Conservation (phyloP, 2,113 vertebrate species). For the Theristicus caerulescens region DNA sequence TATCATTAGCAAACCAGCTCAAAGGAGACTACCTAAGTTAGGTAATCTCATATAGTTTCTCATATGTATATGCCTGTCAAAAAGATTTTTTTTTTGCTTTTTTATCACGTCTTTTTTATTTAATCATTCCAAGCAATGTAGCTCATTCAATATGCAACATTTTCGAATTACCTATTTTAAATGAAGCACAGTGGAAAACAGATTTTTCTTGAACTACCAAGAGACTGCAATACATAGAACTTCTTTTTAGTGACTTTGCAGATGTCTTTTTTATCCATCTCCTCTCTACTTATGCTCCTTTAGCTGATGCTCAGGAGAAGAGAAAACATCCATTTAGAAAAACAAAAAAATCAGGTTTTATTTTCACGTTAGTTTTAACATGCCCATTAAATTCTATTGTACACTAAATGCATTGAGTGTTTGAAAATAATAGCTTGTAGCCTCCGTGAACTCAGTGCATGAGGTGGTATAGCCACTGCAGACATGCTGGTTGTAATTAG, state of each 20-base stretch:
- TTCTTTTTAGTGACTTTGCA: not conserved
- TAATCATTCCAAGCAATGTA: constrained; percentile 17
- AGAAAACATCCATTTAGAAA: not conserved
- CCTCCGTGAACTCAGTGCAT: constrained; percentile 13
- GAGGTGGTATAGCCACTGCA: not conserved
- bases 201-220: not conserved
- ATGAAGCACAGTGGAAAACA: not conserved
- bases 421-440: constrained; percentile 48
- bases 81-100: not conserved
- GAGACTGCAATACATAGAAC: not conserved
- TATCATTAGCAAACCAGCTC: not conserved
- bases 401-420: not conserved
- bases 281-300: not conserved
- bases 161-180: constrained; percentile 11
- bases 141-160: not conserved
- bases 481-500: constrained; percentile 32
- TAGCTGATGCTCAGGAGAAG: not conserved
- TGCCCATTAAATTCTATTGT: constrained; percentile 7
- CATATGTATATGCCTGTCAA: not conserved
- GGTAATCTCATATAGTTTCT: not conserved
- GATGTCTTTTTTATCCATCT: not conserved
- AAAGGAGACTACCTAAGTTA: not conserved
- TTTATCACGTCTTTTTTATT: constrained; percentile 38
- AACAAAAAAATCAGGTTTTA: not conserved
- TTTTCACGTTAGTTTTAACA: not conserved